These are phyloP conservation scores for Pogonus chalceus DNA, from an alignment of 1,140 invertebrate genomes.

Conservation along the genomic window DNA sequence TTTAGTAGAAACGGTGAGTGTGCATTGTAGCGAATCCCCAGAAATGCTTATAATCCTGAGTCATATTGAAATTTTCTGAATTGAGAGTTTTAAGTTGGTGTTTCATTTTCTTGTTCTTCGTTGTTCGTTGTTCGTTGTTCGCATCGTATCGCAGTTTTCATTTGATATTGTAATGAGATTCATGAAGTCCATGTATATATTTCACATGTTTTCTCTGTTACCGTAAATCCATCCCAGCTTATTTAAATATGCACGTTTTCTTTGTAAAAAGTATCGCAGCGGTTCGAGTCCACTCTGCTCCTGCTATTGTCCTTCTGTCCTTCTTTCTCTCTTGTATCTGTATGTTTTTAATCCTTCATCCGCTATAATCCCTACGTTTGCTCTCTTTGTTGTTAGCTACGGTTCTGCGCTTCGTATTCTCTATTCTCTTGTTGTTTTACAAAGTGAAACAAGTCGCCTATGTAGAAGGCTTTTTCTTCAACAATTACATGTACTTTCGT, in stretches of 20 bases:
- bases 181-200: constrained; percentile 2
- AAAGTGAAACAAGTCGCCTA: too few relatives aligned
- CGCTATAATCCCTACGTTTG: not conserved
- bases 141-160: constrained; percentile 6
- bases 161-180: constrained; percentile 7
- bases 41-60: too few relatives aligned
- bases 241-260: constrained; percentile 5
- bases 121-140: not conserved
- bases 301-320: too few relatives aligned
- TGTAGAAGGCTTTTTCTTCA: too few relatives aligned
- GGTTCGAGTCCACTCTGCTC: too few relatives aligned
- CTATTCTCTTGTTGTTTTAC: too few relatives aligned
- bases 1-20: too few relatives aligned
- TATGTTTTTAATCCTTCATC: not conserved
- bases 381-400: not conserved
- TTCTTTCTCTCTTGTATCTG: not conserved
- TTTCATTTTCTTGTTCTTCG: constrained; percentile 5
- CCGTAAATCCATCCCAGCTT: constrained; percentile 4
- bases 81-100: not conserved
- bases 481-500: too few relatives aligned
- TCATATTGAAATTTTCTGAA: too few relatives aligned
- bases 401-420: too few relatives aligned
- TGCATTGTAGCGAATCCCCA: too few relatives aligned
- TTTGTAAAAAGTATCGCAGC: constrained; percentile 3
- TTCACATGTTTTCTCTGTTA: not conserved